Evolutionary conservation across 2,888 invertebrate genomes (phyloP).

Genomic region (Apeira syringaria): DNA sequence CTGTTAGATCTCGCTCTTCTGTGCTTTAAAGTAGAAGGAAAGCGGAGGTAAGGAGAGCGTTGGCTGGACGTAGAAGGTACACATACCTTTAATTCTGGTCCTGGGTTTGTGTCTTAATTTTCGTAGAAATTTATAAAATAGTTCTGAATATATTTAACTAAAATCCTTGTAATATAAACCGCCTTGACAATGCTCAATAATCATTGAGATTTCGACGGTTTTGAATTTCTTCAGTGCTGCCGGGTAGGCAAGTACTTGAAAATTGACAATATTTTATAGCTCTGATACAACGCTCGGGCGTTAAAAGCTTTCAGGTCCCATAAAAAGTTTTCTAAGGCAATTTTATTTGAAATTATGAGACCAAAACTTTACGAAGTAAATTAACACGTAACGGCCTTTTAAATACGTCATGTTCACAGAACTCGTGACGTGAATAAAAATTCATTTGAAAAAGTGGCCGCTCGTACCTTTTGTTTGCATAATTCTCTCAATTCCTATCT

Average conservation of each 20-base stretch:
- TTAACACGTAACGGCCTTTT: slow-evolving; percentile 18
- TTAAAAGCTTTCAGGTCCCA: slow-evolving; percentile 33
- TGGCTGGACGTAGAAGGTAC: no score
- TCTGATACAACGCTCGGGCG: slow-evolving; percentile 34
- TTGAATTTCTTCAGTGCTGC: no score
- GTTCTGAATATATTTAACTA: no score
- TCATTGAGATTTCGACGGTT: no score
- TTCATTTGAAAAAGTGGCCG: background rate
- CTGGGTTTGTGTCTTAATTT: no score
- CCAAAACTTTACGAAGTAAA: slow-evolving; percentile 22
- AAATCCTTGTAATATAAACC: no score
- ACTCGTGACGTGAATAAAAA: background rate
- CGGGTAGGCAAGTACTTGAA: slow-evolving; percentile 24
- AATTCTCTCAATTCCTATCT: background rate
- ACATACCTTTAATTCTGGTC: no score
- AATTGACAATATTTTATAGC: slow-evolving; percentile 34
- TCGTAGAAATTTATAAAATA: no score
- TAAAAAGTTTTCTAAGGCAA: slow-evolving; percentile 30
- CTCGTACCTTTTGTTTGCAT: background rate
- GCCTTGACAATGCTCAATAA: no score
- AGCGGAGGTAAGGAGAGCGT: no score
- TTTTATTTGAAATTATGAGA: slow-evolving; percentile 31
- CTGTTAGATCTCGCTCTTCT: no score
- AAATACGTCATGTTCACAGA: slow-evolving; percentile 5
- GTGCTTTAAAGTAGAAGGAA: no score